phyloP scores from a whole-genome alignment of 1,140 invertebrate genomes.

The Agraylea sexmaculata region DNA sequence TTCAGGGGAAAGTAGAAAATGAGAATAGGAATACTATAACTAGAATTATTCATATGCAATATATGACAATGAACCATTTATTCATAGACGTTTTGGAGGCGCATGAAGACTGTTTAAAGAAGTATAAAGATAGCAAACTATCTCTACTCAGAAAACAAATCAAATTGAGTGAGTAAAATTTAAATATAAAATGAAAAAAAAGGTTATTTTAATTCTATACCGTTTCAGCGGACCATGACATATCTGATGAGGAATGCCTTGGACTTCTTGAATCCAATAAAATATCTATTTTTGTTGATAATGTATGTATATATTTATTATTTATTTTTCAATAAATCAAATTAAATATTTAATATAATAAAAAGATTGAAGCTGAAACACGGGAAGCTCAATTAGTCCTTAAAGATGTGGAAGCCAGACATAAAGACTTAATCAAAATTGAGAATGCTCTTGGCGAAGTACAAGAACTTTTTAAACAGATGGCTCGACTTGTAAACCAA shows the following conservation, averaged over 20 bases:
- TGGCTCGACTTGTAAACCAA: conserved; percentile 61
- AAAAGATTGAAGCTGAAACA: conserved; percentile 75
- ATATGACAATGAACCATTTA: conserved; percentile 31
- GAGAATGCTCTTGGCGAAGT: conserved; percentile 72
- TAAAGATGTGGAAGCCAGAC: conserved; percentile 64
- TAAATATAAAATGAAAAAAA: conserved; percentile 7
- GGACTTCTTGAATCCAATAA: conserved; percentile 41
- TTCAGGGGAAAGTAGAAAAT: conserved; percentile 25
- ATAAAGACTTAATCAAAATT: conserved; percentile 45
- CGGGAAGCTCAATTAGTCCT: conserved; percentile 66
- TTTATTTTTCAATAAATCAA: background rate
- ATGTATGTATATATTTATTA: conserved; percentile 37
- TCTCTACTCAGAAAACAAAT: conserved; percentile 65
- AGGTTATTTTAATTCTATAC: conserved; percentile 5
- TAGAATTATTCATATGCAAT: conserved; percentile 40
- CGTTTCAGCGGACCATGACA: conserved; percentile 40
- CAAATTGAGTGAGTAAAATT: conserved; percentile 50
- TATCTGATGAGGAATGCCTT: conserved; percentile 44
- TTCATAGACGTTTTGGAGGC: conserved; percentile 53
- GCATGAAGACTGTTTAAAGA: conserved; percentile 61
- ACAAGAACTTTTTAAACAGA: conserved; percentile 71
- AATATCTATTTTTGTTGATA: conserved; percentile 46
- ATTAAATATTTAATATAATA: too few species aligned
- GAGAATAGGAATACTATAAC: conserved; percentile 25
- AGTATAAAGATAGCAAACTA: conserved; percentile 59